These are phyloP conservation scores for Rhagophthalmus giganteus DNA, from an alignment of 2,888 invertebrate species.

Conservation along the genomic window DNA sequence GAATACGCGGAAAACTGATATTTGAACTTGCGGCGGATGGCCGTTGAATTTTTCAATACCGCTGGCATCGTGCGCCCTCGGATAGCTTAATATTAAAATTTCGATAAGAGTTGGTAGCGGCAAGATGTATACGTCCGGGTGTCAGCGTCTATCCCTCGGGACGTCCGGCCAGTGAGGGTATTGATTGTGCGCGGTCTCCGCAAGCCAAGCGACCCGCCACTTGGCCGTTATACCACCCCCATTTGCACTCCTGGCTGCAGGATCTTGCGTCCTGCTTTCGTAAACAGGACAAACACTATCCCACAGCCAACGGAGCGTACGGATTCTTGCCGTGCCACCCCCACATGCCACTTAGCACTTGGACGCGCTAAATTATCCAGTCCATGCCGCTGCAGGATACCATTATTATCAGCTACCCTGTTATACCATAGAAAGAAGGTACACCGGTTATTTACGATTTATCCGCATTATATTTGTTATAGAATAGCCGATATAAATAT, in stretches of 20 bases:
- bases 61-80: too few species aligned
- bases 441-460: slow-evolving; percentile 16
- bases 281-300: slow-evolving; percentile 24
- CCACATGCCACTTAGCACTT: slow-evolving; percentile 30
- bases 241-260: slow-evolving; percentile 20
- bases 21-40: too few species aligned
- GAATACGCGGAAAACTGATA: too few species aligned
- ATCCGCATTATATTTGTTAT: slow-evolving; percentile 13
- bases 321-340: slow-evolving; percentile 27
- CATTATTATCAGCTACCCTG: slow-evolving; percentile 24
- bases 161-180: slow-evolving; percentile 33
- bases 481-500: slow-evolving; percentile 8
- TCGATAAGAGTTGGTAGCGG: slow-evolving; percentile 19
- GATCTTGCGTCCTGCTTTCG: slow-evolving; percentile 27
- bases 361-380: slow-evolving; percentile 30
- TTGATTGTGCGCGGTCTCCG: slow-evolving; percentile 33
- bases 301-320: slow-evolving; percentile 22
- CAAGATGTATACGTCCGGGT: slow-evolving; percentile 28
- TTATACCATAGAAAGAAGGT: slow-evolving; percentile 2
- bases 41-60: too few species aligned
- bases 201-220: slow-evolving; percentile 32
- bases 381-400: slow-evolving; percentile 21
- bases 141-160: slow-evolving; percentile 33
- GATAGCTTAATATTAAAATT: too few species aligned
- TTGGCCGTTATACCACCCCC: slow-evolving; percentile 29